These are phyloP conservation scores for Phaethornis superciliosus DNA, from an alignment of 2,113 vertebrate species.

Conservation along the genomic window DNA sequence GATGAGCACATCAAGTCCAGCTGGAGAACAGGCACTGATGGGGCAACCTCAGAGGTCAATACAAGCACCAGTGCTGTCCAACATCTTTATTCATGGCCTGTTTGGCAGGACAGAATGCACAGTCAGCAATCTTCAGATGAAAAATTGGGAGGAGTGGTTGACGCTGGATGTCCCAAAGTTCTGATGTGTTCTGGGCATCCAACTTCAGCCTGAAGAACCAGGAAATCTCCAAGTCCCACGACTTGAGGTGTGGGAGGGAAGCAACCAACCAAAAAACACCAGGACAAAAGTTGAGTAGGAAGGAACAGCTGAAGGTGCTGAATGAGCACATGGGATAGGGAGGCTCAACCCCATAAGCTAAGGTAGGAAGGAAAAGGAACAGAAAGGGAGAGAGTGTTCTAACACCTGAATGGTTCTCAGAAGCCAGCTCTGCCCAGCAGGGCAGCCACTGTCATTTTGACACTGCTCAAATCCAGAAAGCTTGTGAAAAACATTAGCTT, in stretches of 20 bases:
- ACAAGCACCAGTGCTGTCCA: not conserved
- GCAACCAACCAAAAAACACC: not conserved
- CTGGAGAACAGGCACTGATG: not conserved
- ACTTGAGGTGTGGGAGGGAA: not conserved
- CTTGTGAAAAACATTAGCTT: not conserved
- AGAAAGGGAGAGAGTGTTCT: not conserved
- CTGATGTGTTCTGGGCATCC: not conserved
- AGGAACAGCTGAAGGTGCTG: not conserved
- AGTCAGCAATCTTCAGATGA: not conserved
- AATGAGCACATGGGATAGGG: not conserved
- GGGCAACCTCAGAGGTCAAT: not conserved
- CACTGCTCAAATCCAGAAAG: slow-evolving; percentile 4
- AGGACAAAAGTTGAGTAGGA: not conserved
- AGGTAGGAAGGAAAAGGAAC: not conserved
- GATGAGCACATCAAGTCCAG: not conserved
- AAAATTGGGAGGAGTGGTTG: not conserved
- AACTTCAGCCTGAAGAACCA: not conserved
- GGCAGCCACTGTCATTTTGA: not conserved
- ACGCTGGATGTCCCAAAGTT: not conserved
- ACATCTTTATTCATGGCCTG: not conserved
- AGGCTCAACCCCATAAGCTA: not conserved
- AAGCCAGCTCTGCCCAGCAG: not conserved
- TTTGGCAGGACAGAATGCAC: not conserved
- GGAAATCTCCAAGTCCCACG: not conserved
- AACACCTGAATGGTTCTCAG: not conserved